Percentiles rank a stretch among this genome's conserved stretches.
Evolutionary conservation across 2,888 invertebrate species (phyloP).

Genomic region (Alentia gelatinosa): DNA sequence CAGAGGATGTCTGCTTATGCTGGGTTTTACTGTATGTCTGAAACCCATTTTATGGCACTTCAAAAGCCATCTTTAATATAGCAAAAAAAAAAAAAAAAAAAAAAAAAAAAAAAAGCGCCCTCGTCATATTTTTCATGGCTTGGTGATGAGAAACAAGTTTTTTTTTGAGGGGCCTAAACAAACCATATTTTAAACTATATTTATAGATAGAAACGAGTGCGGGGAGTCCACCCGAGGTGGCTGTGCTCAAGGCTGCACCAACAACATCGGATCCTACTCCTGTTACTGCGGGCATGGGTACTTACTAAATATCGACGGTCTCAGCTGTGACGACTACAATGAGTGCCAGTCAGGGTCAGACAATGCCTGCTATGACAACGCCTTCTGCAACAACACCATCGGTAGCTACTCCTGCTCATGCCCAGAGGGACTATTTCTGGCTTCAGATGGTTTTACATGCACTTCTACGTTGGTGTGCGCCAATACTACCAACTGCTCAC

Average conservation of each 20-base stretch:
- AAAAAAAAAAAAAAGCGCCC: background rate
- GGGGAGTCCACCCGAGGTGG: slow-evolving; percentile 61
- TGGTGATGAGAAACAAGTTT: too few relatives aligned
- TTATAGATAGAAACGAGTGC: slow-evolving; percentile 66
- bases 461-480: background rate
- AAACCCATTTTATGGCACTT: too few relatives aligned
- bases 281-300: slow-evolving; percentile 70
- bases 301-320: slow-evolving; percentile 62
- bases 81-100: too few relatives aligned
- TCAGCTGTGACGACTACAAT: slow-evolving; percentile 57
- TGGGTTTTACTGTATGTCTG: too few relatives aligned
- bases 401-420: slow-evolving; percentile 41
- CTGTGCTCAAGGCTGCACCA: slow-evolving; percentile 68
- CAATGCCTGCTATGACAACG: slow-evolving; percentile 64
- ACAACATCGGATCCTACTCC: slow-evolving; percentile 64
- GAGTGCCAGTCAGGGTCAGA: slow-evolving; percentile 60
- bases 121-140: background rate
- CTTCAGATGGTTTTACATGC: slow-evolving; percentile 22
- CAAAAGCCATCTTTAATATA: too few relatives aligned
- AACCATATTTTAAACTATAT: background rate
- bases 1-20: too few relatives aligned
- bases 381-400: slow-evolving; percentile 64
- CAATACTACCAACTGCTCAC: slow-evolving; percentile 24
- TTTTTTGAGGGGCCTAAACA: too few relatives aligned
- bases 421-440: background rate